Evolutionary conservation across 2,888 invertebrate genomes (phyloP).

Genomic region (Ametastegia equiseti): DNA sequence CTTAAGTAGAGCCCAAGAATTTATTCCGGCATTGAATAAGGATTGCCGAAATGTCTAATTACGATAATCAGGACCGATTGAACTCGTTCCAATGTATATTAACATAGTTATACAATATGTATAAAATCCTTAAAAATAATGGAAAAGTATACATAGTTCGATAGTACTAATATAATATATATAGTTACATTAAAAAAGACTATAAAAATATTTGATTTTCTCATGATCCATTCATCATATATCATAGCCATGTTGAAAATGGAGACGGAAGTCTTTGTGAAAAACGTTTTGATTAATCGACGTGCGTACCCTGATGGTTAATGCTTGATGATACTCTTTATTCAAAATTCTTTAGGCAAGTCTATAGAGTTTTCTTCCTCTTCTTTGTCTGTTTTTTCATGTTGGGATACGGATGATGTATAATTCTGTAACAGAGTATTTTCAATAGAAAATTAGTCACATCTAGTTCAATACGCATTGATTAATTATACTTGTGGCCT

Average conservation of each 20-base stretch:
- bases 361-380: background rate
- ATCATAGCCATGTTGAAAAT: conserved; percentile 5
- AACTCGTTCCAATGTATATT: background rate
- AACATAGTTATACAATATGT: background rate
- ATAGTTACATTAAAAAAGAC: conserved; percentile 31
- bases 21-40: background rate
- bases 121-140: conserved; percentile 37
- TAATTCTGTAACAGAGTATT: conserved; percentile 31
- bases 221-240: background rate
- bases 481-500: background rate
- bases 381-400: background rate
- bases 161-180: background rate
- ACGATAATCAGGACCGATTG: background rate
- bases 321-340: conserved; percentile 8
- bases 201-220: conserved; percentile 44
- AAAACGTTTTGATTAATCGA: conserved; percentile 6
- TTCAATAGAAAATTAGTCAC: background rate
- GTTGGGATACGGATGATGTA: background rate
- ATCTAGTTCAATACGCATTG: background rate
- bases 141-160: conserved; percentile 33
- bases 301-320: background rate
- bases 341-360: background rate
- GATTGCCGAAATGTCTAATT: background rate
- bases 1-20: background rate
- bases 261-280: conserved; percentile 29